phyloP scores from a whole-genome alignment of 2,888 invertebrate genomes.

The Eugnorisma glareosa region DNA sequence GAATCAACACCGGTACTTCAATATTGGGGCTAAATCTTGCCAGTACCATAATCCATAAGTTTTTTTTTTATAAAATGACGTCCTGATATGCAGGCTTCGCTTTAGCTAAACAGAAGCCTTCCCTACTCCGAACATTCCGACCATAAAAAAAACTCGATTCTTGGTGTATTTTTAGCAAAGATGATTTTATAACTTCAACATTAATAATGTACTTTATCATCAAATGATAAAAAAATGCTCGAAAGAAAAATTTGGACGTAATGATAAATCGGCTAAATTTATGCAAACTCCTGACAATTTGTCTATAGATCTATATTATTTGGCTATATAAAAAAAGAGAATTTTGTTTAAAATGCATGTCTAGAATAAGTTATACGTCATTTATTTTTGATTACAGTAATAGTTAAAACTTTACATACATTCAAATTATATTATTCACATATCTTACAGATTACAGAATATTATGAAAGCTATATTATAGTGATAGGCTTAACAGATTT shows the following conservation, averaged over 20 bases:
- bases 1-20: neutral
- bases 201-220: slow-evolving; percentile 8
- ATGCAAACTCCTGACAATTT: slow-evolving; percentile 11
- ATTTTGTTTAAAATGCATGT: slow-evolving; percentile 37
- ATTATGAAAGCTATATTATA: slow-evolving; percentile 43
- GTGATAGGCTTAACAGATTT: slow-evolving; percentile 48
- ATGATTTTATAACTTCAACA: slow-evolving; percentile 17
- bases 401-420: slow-evolving; percentile 35
- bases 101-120: slow-evolving; percentile 7
- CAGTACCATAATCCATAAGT: neutral
- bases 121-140: slow-evolving; percentile 21
- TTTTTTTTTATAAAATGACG: neutral
- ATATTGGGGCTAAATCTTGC: neutral
- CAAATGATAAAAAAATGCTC: neutral
- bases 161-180: slow-evolving; percentile 12
- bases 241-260: neutral
- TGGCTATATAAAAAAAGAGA: slow-evolving; percentile 29
- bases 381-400: slow-evolving; percentile 45
- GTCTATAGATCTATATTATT: slow-evolving; percentile 25
- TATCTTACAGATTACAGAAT: slow-evolving; percentile 55
- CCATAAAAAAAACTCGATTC: slow-evolving; percentile 14
- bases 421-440: slow-evolving; percentile 56
- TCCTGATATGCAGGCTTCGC: neutral
- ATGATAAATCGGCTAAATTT: slow-evolving; percentile 1
- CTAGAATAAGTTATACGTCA: slow-evolving; percentile 54